Base-by-base conservation (phyloP, 1,140 invertebrate species). In the Brachionus manjavacas region DNA sequence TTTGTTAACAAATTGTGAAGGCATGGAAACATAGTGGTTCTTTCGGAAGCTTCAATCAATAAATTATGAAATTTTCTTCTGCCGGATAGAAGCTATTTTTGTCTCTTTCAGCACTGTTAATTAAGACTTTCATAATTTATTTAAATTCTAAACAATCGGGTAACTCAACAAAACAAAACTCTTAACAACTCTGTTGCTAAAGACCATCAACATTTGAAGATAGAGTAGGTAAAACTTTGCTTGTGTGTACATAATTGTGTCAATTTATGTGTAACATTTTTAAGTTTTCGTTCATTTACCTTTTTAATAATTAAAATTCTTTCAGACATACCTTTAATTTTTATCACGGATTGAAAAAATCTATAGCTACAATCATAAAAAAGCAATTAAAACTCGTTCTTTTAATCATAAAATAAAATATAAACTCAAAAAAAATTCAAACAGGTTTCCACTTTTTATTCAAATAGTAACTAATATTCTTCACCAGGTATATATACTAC, bases 301-400 rank as follows among this genome's bases (percentile, higher is more conserved):
- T 72, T 43, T 72, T 72, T 72, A 39, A 31, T 68, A 68, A 68
- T 68, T 60, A 60, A 60, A 60, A 60, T 60, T 52, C n/a, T 60
- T 60, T 60, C 52, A 60, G 52, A 60, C 52, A 8, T 68, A 31
- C 39, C 35, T 72, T 41, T 70, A 39, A 31, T n/a, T 70, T 72
- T 41, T 72, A 68, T 60, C 52, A 60, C 16, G 20, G 52, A 60
- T 68, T 68, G n/a, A 28, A 68, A 68, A n/a, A 31, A 68, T 28
- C 66, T 68, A 68, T 68, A 68, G 66, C 66, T 68, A 68, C 66
- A 68, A 31, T 31, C 16, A 68, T 68, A 68, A 31, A 68, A 39
- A 68, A 68, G 66, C 25, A 68, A 68, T 31, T 31, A 68, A 68
- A 68, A 31, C 66, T 68, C 14, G 31, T 14, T 25, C 25, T 66